Percentiles rank a stretch among this genome's conserved stretches.
Evolutionary conservation across 2,113 vertebrate species (phyloP).

Genomic region (Uria aalge): DNA sequence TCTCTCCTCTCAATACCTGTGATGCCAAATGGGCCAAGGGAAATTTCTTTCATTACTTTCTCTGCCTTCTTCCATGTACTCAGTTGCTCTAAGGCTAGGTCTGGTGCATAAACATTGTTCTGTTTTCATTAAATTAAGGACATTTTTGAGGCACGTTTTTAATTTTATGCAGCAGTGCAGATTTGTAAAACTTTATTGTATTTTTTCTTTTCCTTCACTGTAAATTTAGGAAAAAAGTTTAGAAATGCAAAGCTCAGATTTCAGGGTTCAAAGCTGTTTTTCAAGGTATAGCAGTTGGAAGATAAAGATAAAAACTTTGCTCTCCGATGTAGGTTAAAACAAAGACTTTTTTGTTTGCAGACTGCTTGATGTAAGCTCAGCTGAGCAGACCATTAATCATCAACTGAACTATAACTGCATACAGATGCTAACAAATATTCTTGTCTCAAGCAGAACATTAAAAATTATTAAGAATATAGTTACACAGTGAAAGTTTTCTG

Average conservation of each 20-base stretch:
- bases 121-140: neutral
- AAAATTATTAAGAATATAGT: neutral
- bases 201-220: neutral
- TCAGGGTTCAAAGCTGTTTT: neutral
- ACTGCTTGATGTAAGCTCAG: neutral
- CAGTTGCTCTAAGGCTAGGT: neutral
- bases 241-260: neutral
- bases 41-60: neutral
- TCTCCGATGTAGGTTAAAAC: neutral
- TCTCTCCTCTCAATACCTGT: neutral
- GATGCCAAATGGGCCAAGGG: neutral
- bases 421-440: neutral
- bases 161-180: neutral
- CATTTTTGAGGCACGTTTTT: neutral
- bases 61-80: neutral
- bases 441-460: neutral
- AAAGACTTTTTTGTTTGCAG: neutral
- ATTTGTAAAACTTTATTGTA: neutral
- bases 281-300: neutral
- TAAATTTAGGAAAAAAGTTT: neutral
- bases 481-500: neutral
- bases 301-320: conserved; percentile 7
- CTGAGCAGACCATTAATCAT: conserved; percentile 23
- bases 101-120: neutral
- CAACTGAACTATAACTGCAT: neutral